A percentile compares a stretch with the other conserved stretches of the same genome.
phyloP scores from a whole-genome alignment of 1,140 invertebrate species.

The Brachystomella parvula region DNA sequence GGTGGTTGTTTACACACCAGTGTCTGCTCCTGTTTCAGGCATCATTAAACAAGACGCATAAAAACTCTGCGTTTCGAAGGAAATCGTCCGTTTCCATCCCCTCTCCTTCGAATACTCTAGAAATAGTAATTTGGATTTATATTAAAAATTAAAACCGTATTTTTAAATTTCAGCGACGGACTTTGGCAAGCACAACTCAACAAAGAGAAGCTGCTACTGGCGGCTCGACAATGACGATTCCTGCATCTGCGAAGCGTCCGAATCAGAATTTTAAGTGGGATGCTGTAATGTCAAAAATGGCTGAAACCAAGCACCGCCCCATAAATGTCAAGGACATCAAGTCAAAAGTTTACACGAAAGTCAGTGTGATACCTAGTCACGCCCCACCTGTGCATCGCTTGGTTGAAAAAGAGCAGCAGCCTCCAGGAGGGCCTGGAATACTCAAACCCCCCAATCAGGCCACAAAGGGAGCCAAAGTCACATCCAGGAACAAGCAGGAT shows the following conservation, averaged over 20 bases:
- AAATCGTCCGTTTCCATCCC: too few relatives aligned
- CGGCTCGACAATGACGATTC: not conserved
- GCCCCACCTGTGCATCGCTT: not conserved
- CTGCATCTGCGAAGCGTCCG: not conserved
- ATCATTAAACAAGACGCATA: too few relatives aligned
- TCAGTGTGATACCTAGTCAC: constrained; percentile 4
- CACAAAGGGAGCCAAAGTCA: not conserved
- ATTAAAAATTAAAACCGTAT: too few relatives aligned
- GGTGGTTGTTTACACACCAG: too few relatives aligned
- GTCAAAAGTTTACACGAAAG: constrained; percentile 4
- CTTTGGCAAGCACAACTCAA: too few relatives aligned
- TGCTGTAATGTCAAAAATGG: constrained; percentile 24
- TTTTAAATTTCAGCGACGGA: too few relatives aligned
- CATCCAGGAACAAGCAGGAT: not conserved
- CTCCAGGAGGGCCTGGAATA: not conserved
- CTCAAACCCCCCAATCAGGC: not conserved
- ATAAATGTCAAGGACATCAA: constrained; percentile 12
- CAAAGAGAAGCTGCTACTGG: too few relatives aligned
- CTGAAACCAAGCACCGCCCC: constrained; percentile 2
- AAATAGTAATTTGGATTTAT: too few relatives aligned
- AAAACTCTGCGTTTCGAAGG: too few relatives aligned
- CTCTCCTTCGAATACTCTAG: too few relatives aligned
- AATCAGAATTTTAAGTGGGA: constrained; percentile 20
- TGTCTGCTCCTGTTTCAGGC: too few relatives aligned
- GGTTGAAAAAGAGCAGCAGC: not conserved